Percentiles rank a stretch among this genome's conserved stretches.
Evolutionary conservation across 2,113 vertebrate species (phyloP).

Genomic region (Perognathus longimembris): DNA sequence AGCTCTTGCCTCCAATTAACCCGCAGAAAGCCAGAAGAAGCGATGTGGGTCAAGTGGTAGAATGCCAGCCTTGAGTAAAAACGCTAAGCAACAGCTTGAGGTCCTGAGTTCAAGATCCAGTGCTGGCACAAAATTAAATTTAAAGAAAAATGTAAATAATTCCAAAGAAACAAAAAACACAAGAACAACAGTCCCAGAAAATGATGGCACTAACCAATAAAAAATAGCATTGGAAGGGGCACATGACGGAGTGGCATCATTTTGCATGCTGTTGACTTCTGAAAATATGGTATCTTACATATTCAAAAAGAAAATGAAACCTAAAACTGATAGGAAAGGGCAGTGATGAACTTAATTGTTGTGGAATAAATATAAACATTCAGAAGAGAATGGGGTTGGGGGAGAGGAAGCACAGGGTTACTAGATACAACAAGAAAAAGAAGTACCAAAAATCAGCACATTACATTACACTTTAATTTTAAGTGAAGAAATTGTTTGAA

Average conservation of each 20-base stretch:
- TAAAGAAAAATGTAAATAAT: no score
- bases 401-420: rapidly evolving
- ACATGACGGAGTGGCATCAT: not conserved
- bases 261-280: constrained; percentile 4
- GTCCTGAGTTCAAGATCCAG: no score
- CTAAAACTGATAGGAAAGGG: not conserved
- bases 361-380: not conserved
- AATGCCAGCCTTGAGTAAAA: no score
- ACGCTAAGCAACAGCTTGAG: no score
- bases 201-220: not conserved
- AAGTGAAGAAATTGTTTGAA: not conserved
- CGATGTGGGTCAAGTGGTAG: no score
- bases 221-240: not conserved
- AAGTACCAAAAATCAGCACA: not conserved
- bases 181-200: not conserved
- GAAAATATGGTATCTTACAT: not conserved
- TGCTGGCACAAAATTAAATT: no score
- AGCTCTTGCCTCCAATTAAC: no score
- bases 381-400: not conserved
- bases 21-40: no score
- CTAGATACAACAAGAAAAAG: not conserved
- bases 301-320: not conserved
- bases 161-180: no score
- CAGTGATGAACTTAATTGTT: not conserved
- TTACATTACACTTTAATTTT: not conserved